Evolutionary conservation across 2,113 vertebrate species (phyloP), one percentile per base, ranked within the genome.

Genomic region (Stictonetta naevosa): DNA sequence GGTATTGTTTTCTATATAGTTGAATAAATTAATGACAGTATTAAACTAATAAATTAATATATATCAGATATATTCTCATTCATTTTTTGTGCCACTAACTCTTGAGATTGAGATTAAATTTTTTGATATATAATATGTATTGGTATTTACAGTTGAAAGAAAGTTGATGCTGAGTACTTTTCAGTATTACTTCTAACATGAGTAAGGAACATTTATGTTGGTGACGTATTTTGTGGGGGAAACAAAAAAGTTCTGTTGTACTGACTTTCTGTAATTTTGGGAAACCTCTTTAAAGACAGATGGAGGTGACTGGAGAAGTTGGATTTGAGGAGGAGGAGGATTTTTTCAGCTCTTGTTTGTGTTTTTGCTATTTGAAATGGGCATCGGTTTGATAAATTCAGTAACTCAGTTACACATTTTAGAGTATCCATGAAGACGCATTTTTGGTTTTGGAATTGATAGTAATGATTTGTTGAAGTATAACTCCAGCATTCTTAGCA

Each of bases 1-100:
- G 99, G 99, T 99, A 98, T 28, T 50, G 64, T 33, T 56, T 78
- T 12, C 55, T 42, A 52, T 79, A 20, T 21, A 52, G 11, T 86
- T 79, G 46, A 78, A 25, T 68, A 74, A 13, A 38, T 20, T 1
- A 19, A 16, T 13, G 40, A 40, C 40, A 40, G 13, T 40, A 40
- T 40, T 40, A 40, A 40, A 40, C 40, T 40, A 40, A 40, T 40
- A 38, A 38, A 38, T 38, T 38, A 40, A 40, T 40, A 40, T 40
- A 40, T 40, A 38, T n/a, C 48, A 56, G 25, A 62, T 40, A 5
- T 31, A 69, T 58, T 83, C 22, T 76, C 52, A 10, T 68, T 75
- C 46, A 3, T 1, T 17, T 78, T 46, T 78, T 53, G 59, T 82
- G 60, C n/a, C 88, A 10, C 12, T 87, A 31, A 16, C 10, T 52